Percentiles rank a stretch among this genome's conserved stretches.
These are phyloP conservation scores for Barnardius zonarius DNA, from an alignment of 2,113 vertebrate species.

Conservation along the genomic window DNA sequence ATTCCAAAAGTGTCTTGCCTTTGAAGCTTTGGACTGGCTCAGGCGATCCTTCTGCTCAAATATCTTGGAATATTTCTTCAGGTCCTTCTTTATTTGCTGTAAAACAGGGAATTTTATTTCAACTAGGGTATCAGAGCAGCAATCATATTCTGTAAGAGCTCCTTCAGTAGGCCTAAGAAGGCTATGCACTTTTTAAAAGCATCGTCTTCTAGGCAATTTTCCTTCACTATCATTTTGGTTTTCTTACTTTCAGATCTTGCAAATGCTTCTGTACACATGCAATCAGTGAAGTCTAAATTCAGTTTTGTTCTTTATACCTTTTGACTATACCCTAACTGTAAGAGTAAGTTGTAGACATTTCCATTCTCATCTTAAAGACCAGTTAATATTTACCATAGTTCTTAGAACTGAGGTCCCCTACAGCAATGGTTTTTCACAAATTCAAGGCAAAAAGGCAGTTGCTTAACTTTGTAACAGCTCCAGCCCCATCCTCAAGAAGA, in stretches of 20 bases:
- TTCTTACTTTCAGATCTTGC: not conserved
- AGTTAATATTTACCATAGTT: not conserved
- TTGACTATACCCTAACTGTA: not conserved
- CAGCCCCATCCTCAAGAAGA: not conserved
- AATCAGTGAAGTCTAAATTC: not conserved
- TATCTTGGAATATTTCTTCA: slow-evolving; percentile 99
- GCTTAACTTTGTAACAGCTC: not conserved
- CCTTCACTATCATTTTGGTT: not conserved
- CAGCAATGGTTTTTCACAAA: not conserved
- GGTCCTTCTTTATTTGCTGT: slow-evolving; percentile 96
- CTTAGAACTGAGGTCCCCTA: not conserved
- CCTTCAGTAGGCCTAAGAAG: not conserved
- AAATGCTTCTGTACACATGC: not conserved
- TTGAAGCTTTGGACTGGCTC: slow-evolving; percentile 98
- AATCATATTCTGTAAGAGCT: not conserved
- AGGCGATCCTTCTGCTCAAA: slow-evolving; percentile 99
- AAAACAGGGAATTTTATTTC: slow-evolving; percentile 24
- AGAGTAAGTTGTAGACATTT: not conserved
- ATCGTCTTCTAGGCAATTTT: not conserved
- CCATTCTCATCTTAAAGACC: not conserved
- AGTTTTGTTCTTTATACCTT: not conserved
- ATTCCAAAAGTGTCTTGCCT: slow-evolving; percentile 74
- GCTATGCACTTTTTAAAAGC: not conserved
- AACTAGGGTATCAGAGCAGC: not conserved
- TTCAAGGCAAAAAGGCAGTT: not conserved